Conservation (phyloP, 2,113 vertebrate species). For the Syngnathus typhle region DNA sequence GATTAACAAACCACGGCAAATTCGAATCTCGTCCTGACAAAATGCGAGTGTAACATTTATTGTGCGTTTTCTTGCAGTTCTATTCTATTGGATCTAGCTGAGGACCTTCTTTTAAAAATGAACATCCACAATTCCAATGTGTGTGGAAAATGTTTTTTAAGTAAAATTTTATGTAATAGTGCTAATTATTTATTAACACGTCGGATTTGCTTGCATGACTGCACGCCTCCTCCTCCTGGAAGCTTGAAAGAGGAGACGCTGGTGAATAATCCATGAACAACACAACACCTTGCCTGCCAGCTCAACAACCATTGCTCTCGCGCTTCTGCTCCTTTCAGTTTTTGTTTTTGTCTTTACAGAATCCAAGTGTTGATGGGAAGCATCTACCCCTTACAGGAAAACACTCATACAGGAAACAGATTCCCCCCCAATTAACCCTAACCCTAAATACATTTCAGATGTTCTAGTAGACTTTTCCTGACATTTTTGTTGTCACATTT, state of each 20-base stretch:
- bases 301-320: neutral
- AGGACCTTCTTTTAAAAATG: too few relatives aligned
- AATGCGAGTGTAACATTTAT: too few relatives aligned
- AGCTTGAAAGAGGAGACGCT: neutral
- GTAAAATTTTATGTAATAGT: too few relatives aligned
- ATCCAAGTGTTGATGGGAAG: neutral
- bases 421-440: too few relatives aligned
- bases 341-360: neutral
- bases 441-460: neutral
- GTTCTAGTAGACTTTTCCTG: neutral
- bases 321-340: neutral
- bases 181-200: too few relatives aligned
- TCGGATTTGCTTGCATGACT: neutral
- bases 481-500: neutral
- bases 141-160: too few relatives aligned
- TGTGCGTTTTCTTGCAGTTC: too few relatives aligned
- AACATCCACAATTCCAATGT: too few relatives aligned
- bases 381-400: neutral
- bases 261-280: neutral
- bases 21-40: too few relatives aligned
- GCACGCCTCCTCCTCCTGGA: neutral
- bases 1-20: too few relatives aligned
- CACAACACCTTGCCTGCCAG: neutral
- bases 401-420: neutral
- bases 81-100: too few relatives aligned